Evolutionary conservation across 2,797 vertebrate species (phyloP).

Genomic region (Phataginus tetradactyla): DNA sequence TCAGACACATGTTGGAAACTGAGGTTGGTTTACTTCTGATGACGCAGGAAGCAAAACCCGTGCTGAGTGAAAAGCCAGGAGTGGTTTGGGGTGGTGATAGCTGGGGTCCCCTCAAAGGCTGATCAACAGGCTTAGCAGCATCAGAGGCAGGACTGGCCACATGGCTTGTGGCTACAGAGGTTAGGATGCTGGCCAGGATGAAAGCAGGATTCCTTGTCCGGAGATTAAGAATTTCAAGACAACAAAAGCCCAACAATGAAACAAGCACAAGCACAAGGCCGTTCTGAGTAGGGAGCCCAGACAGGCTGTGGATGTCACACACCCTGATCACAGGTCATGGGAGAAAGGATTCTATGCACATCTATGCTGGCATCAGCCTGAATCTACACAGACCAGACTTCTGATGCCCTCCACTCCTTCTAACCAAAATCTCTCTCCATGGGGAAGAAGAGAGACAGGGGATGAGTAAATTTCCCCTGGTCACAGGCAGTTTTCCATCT

Average conservation of each 20-base stretch:
- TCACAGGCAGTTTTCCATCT: neutral
- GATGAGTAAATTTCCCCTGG: neutral
- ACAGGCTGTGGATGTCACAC: neutral
- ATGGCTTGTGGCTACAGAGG: neutral
- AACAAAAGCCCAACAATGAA: neutral
- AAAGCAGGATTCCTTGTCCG: neutral
- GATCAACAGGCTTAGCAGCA: neutral
- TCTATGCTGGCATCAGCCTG: neutral
- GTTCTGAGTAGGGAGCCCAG: neutral
- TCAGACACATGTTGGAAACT: neutral
- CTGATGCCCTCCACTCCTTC: neutral
- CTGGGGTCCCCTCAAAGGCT: neutral
- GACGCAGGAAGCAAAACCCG: neutral
- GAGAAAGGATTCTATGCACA: neutral
- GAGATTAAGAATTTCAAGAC: constrained; percentile 17
- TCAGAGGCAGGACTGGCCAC: fast-evolving
- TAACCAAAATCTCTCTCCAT: neutral
- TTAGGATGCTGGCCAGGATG: neutral
- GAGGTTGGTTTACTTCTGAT: neutral
- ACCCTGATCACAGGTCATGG: neutral
- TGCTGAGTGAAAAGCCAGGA: neutral
- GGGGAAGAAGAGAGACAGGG: neutral
- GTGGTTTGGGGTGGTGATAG: too few species aligned
- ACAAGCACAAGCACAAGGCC: neutral
- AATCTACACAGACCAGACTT: neutral